Evolutionary conservation across 2,797 vertebrate species (phyloP), one percentile per base, ranked within the genome.

Genomic region (Cirrhinus mrigala): DNA sequence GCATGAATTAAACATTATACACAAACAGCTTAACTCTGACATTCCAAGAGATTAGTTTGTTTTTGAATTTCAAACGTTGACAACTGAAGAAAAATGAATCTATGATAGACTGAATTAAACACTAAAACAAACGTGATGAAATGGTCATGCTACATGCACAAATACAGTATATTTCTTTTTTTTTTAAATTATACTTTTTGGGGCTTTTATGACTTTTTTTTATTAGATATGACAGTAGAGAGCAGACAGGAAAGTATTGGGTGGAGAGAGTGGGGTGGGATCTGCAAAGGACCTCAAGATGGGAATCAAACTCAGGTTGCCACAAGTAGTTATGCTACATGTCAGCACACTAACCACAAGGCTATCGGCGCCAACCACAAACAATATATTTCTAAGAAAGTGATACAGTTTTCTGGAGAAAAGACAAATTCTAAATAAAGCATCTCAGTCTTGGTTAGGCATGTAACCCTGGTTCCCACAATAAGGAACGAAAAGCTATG

Each of bases 371-470:
- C n/a, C n/a, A n/a, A n/a, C n/a, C n/a, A n/a, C n/a, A n/a, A n/a
- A 46, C 44, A 46, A 9, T 46, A 76, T 54, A 50, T 86, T 86
- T 70, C 52, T n/a, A 79, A 64, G 27, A 83, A 87, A 88, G 86
- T 46, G 84, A 89, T 83, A 82, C 81, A 90, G 89, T 86, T 87
- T 88, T 88, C 40, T 58, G 56, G n/a, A 14, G 76, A 85, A 80
- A 74, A 40, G 14, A 74, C 16, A 44, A 62, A 27, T n/a, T 81
- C 6, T 22, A 75, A 66, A 80, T 70, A 70, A 70, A 88, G n/a
- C n/a, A 56, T 22, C n/a, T 62, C 2, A 5, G 10, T 44, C 20
- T 70, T 12, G 10, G 5, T 46, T 46, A 46, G 11, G 14, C 12
- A 48, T 16, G 12, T 16, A 48, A 73, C 7, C 44, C 70, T 48